Evolutionary conservation across 2,797 vertebrate genomes (phyloP), one percentile per base, ranked within the genome.

Genomic region (Novumbra hubbsi): DNA sequence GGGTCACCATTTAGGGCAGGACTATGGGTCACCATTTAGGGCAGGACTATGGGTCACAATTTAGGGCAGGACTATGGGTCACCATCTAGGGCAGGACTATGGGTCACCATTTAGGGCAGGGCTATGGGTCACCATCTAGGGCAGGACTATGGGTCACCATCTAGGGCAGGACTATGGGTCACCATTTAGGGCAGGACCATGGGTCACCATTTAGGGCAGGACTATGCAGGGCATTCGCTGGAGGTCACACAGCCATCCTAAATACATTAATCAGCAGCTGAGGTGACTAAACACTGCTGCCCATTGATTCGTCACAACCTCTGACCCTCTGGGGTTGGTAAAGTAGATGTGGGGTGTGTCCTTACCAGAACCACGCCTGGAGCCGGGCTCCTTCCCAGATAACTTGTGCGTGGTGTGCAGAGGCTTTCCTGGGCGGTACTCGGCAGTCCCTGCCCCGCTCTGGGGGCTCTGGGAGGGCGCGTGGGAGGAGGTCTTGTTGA

Each of bases 281-380:
- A 32, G 19, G 63, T 34, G 65, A 67, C 32, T 38, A 11, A 41
- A 52, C 48, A 70, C 28, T 45, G 45, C 38, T 8, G 7, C 38
- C n/a, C n/a, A 28, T 21, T 4, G 19, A 4, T 45, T 50, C 30
- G 57, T 30, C 69, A 32, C 55, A n/a, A 34, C 9, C 16, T 19
- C 19, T 6, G 24, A 27, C 24, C 6, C 14, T 12, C 14, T 49
- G 16, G 27, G 17, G 65, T 32, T 27, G 9, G 24, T 16, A 9
- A n/a, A n/a, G 5, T 17, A 4, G 16, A 34, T 17, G 28, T 32
- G 24, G 4, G 28, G 9, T 32, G 30, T 38, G n/a, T 30, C 9
- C 83, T 2, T 90, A 97, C 96, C 96, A 84, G 97, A 98, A 70
- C 96, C 96, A 21, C 96, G 92, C 71, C 96, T 94, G 64, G 95